Evolutionary conservation across 2,797 vertebrate genomes (phyloP), one percentile per base, ranked within the genome.

Genomic region (Miichthys miiuy): DNA sequence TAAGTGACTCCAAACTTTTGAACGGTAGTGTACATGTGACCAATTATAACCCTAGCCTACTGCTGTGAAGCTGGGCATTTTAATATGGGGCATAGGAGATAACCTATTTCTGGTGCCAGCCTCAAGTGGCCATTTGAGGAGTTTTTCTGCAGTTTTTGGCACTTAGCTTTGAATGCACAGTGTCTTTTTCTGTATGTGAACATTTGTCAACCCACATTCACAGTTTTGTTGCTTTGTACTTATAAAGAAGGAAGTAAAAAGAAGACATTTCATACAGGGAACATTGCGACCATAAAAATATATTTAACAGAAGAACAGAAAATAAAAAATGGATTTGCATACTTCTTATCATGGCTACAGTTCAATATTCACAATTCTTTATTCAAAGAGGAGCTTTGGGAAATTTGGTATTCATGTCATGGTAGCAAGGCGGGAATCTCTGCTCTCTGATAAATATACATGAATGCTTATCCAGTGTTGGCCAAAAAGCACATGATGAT

Each of bases 401-500:
- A 71, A 68, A 79, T 64, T 1, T 48, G 77, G 50, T 60, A 74
- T 65, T 85, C 9, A 52, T 81, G 68, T 86, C 68, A 81, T 48
- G 71, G 69, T 58, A 56, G 46, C 56, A 71, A 52, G 63, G 58
- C 27, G 12, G 57, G 44, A 75, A 79, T 79, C 30, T 64, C 5
- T 54, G 41, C 55, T 72, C 30, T 18, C 46, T 73, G 57, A 77
- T 71, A 65, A 71, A 87, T 75, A 83, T 74, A 80, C 50, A 73
- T 72, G 67, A 72, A 65, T 79, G 68, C 65, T 86, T 72, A 54
- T 83, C 30, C 68, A 62, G 57, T 52, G 48, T 75, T 72, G 18
- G 67, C 74, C 79, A 85, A 68, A 74, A 79, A 81, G 41, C 79
- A 82, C 80, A 86, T 73, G 63, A 80, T 76, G 58, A 72, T 73